Base-by-base conservation (phyloP, 2,113 vertebrate species). In the Clarias macrocephalus region DNA sequence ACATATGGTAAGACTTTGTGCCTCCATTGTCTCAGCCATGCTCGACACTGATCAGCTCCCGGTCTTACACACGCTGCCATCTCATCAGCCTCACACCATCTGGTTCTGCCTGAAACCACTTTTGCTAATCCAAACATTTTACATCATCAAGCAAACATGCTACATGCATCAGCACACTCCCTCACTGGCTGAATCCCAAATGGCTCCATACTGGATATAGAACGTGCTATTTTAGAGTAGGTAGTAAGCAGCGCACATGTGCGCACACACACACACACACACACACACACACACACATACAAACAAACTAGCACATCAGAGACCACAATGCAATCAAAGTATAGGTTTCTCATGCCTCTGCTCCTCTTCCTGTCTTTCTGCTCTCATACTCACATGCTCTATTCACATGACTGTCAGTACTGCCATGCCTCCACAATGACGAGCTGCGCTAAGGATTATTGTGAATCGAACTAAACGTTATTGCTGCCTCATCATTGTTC, bases 1-100 rank as follows among this genome's bases (percentile, higher is more conserved):
- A 90, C 30, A 87, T 42, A 92, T 56, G 87, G 95, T 95, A 92
- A 95, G 94, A 93, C 92, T 92, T 90, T 87, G 25, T 37, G 10
- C 33, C 52, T 79, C 37, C 68, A 37, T 89, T 83, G 62, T 89
- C 59, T 30, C 60, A 30, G 79, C 23, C 84, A 52, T 56, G 68
- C 77, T 76, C n/a, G 23, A 57, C 66, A 84, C 82, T 5, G 54
- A 57, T 72, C 66, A 33, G 65, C 68, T 33, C 54, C 4, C 56
- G 56, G 68, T 42, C 56, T 62, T 33, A 37, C 62, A 23, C 52
- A 13, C n/a, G 8, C 48, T 60, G 52, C 63, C 62, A 59, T 68
- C 85, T 86, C 73, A 79, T 79, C 54, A 25, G 33, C 28, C 56
- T 86, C n/a, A 16, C n/a, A 65, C 86, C 79, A 76, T 76, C 86